A percentile compares a stretch with the other conserved stretches of the same genome.
phyloP scores from a whole-genome alignment of 1,140 invertebrate species.

The Atta texana region DNA sequence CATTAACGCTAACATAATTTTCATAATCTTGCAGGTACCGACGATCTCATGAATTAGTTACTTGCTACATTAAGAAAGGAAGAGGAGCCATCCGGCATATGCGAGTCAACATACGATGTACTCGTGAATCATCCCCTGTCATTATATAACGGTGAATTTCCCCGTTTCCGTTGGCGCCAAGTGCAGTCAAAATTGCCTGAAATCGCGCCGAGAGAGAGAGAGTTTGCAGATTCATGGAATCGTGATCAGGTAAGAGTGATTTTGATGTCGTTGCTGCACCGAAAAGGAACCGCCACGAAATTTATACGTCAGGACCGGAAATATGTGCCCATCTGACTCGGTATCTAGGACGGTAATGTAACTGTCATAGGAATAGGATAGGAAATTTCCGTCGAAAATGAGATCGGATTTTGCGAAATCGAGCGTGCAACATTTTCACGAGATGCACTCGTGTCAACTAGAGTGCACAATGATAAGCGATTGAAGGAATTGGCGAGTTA shows the following conservation, averaged over 20 bases:
- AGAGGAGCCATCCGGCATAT: conserved; percentile 22
- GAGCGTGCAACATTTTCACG: conserved; percentile 19
- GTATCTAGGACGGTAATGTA: conserved; percentile 52
- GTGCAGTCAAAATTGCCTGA: conserved; percentile 33
- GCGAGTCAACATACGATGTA: conserved; percentile 46
- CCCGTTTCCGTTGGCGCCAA: conserved; percentile 9
- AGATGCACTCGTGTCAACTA: neutral
- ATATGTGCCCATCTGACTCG: conserved; percentile 59
- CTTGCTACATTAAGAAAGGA: conserved; percentile 1
- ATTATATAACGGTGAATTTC: conserved; percentile 63
- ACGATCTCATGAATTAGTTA: conserved; percentile 45
- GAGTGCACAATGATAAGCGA: neutral
- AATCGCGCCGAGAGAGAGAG: conserved; percentile 32
- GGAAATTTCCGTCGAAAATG: conserved; percentile 26
- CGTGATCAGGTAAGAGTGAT: conserved; percentile 50
- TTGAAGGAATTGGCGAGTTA: neutral
- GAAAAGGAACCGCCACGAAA: neutral
- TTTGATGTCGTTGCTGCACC: conserved; percentile 14
- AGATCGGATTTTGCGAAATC: neutral
- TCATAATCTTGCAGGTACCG: conserved; percentile 43
- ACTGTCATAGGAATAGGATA: conserved; percentile 34
- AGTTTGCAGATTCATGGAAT: conserved; percentile 12
- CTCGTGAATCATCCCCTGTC: conserved; percentile 58
- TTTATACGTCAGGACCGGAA: conserved; percentile 63
- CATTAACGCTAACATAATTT: conserved; percentile 31